Base-by-base conservation (phyloP, 2,113 vertebrate species). In the Prochilodus magdalenae region DNA sequence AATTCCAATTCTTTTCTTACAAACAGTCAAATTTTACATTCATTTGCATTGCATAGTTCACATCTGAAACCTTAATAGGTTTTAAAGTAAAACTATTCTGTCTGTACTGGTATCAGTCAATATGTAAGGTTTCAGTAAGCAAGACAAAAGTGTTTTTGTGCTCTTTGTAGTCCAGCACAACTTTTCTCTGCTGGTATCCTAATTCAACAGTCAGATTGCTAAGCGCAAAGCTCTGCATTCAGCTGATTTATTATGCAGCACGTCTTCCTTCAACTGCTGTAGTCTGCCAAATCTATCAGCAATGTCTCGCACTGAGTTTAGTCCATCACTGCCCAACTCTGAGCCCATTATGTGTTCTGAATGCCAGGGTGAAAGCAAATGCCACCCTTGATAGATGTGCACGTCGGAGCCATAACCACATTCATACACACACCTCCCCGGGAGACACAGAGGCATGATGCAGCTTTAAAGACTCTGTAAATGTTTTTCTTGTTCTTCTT, bases 351-450 rank as follows among this genome's bases (percentile, higher is more conserved):
- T 75, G 18, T 70, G 71, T 47, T 30, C 80, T 71, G 86, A 87
- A 91, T 88, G 85, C 76, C 90, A 86, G 88, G 83, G 80, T 87
- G 83, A 89, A 85, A 84, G 88, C 60, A 87, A 89, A 87, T 82
- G 77, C 75, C 83, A 89, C 72, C 20, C 75, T 75, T 82, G 73
- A 77, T 80, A 51, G 63, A 79, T 66, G 67, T 29, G 73, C 59
- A 73, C 53, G 70, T 69, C 74, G 73, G 82, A 89, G 66, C 75
- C 75, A 82, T 22, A 13, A 78, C 53, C 81, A 63, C 83, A 67
- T 79, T 80, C 75, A 84, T 71, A 69, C 47, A 30, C 27, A 40
- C 53, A n/a, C 59, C 76, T 15, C 30, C 75, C 70, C 18, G 53
- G 80, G 80, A 74, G 73, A 82, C 69, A 44, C 11, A 18, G 62